Evolutionary conservation across 2,888 invertebrate genomes (phyloP).

Genomic region (Crematogaster levior): DNA sequence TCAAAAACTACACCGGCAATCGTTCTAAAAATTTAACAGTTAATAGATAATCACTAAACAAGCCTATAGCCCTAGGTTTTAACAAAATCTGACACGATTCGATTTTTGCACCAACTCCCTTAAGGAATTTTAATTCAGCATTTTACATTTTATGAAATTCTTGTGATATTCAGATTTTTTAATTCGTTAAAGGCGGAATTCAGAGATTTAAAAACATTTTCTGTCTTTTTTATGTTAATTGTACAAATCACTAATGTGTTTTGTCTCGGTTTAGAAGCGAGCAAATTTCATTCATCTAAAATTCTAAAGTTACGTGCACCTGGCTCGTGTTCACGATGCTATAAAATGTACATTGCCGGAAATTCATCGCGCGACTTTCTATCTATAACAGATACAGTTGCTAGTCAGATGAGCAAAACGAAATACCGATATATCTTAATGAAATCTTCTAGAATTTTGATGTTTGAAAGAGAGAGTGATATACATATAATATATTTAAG

Average conservation of each 20-base stretch:
- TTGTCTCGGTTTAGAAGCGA: not conserved
- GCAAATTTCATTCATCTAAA: not conserved
- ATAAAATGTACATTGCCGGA: constrained; percentile 8
- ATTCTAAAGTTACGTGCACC: constrained; percentile 3
- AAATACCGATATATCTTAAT: constrained; percentile 8
- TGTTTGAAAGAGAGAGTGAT: not conserved
- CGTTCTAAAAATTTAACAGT: too few species aligned
- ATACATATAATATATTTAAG: not conserved
- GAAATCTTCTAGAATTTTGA: constrained; percentile 19
- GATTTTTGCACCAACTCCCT: too few species aligned
- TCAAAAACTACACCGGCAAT: too few species aligned
- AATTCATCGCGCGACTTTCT: constrained; percentile 16
- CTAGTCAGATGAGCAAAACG: constrained; percentile 7
- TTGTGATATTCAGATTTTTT: not conserved
- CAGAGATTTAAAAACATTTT: not conserved
- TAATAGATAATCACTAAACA: too few species aligned
- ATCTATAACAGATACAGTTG: not conserved
- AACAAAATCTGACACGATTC: too few species aligned
- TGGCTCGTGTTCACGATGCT: constrained; percentile 12
- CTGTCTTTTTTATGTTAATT: not conserved
- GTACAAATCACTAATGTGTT: not conserved
- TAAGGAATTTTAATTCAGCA: not conserved
- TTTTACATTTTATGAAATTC: not conserved
- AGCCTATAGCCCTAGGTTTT: too few species aligned
- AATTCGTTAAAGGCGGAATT: not conserved